Evolutionary conservation across 23 tunicate genomes (phyloP).

Genomic region (Clavelina lepadiformis): DNA sequence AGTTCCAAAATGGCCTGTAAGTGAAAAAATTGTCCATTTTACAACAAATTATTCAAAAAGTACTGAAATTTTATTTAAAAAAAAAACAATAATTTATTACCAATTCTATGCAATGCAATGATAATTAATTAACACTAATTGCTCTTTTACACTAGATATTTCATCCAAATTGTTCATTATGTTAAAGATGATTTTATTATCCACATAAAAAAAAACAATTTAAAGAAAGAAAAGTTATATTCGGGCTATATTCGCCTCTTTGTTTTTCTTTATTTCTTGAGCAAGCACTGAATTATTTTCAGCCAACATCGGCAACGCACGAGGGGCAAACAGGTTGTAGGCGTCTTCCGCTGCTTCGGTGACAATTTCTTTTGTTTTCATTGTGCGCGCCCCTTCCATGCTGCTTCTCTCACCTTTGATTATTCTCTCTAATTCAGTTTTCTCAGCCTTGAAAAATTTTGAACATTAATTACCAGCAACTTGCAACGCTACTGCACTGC

Average conservation of each 20-base stretch:
- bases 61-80: too few relatives aligned
- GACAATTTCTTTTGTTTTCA: conserved; percentile 22
- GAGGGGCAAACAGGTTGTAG: conserved; percentile 9
- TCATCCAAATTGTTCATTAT: too few relatives aligned
- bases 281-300: conserved; percentile 15
- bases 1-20: conserved; percentile 22
- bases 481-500: too few relatives aligned
- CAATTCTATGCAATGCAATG: too few relatives aligned
- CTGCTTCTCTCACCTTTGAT: conserved; percentile 29
- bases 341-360: conserved; percentile 52
- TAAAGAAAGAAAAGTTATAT: too few relatives aligned
- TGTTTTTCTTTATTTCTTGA: conserved; percentile 47
- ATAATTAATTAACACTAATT: too few relatives aligned
- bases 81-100: too few relatives aligned
- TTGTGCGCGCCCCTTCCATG: conserved; percentile 1
- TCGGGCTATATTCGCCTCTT: conserved; percentile 33
- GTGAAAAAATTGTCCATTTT: too few relatives aligned
- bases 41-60: too few relatives aligned
- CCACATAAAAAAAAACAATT: too few relatives aligned
- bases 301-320: conserved; percentile 16
- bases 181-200: too few relatives aligned
- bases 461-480: not conserved
- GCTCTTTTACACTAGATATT: too few relatives aligned
- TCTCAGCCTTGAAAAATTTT: conserved; percentile 10
- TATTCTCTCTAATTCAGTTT: conserved; percentile 29